phyloP scores from a whole-genome alignment of 2,113 vertebrate species.

The Hepsetus odoe region DNA sequence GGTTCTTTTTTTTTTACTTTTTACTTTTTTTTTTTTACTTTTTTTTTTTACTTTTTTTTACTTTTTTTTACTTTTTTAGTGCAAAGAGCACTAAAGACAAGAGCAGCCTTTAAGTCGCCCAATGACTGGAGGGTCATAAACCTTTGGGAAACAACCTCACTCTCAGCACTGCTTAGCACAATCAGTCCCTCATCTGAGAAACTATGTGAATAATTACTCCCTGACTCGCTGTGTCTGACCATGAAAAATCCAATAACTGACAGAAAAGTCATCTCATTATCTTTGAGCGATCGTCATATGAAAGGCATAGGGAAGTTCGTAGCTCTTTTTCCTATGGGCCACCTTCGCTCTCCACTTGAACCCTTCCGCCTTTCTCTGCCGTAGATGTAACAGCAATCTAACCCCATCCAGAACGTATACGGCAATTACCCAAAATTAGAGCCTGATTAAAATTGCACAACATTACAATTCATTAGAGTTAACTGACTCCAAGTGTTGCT shows the following conservation, averaged over 20 bases:
- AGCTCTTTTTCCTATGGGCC: constrained; percentile 32
- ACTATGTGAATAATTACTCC: constrained; percentile 50
- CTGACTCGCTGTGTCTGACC: constrained; percentile 56
- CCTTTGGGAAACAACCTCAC: constrained; percentile 50
- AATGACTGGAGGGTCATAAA: constrained; percentile 64
- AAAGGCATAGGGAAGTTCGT: constrained; percentile 35
- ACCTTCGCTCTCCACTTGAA: constrained; percentile 56
- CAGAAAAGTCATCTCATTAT: constrained; percentile 53
- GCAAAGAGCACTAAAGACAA: constrained; percentile 1
- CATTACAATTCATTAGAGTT: constrained; percentile 69
- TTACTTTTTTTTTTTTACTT: no score
- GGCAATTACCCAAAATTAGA: constrained; percentile 68
- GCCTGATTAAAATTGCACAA: constrained; percentile 68
- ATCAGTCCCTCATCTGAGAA: constrained; percentile 57
- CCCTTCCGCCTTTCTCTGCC: constrained; percentile 50
- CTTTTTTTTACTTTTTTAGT: not conserved
- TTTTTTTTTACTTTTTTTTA: not conserved
- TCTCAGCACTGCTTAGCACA: constrained; percentile 62
- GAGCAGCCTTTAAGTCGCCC: constrained; percentile 55
- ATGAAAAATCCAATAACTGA: constrained; percentile 64
- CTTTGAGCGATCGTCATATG: constrained; percentile 48
- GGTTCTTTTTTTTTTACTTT: no score
- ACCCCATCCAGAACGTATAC: constrained; percentile 58
- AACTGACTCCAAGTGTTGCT: constrained; percentile 64
- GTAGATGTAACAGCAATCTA: constrained; percentile 58